These are phyloP conservation scores for Corythoichthys haematopterus DNA, from an alignment of 2,113 vertebrate species.

Conservation along the genomic window DNA sequence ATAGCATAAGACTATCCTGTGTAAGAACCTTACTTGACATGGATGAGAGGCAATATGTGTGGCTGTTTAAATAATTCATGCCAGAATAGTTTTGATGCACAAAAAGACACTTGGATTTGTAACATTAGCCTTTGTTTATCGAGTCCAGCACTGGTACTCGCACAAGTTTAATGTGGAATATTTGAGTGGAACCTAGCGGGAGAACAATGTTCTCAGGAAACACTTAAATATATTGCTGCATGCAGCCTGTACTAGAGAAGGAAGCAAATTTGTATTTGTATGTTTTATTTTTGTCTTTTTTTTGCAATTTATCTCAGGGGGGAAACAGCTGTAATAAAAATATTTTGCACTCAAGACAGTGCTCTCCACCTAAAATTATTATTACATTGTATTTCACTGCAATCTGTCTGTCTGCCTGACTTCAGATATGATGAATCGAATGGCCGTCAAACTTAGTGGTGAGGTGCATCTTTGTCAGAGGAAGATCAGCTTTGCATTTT, in stretches of 20 bases:
- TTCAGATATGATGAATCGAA: too few species aligned
- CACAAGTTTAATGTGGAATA: conserved; percentile 7
- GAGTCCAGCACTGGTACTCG: conserved; percentile 17
- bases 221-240: conserved; percentile 11
- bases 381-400: background rate
- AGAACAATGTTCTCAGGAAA: conserved; percentile 26
- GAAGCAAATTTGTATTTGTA: conserved; percentile 8
- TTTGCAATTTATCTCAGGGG: conserved; percentile 33
- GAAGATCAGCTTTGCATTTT: too few species aligned
- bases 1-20: conserved; percentile 8
- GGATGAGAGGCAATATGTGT: too few species aligned
- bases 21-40: conserved; percentile 21
- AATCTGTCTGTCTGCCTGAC: too few species aligned
- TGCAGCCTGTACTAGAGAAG: conserved; percentile 14
- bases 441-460: too few species aligned
- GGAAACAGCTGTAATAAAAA: conserved; percentile 38
- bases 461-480: too few species aligned
- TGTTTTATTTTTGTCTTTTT: conserved; percentile 9
- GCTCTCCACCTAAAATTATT: background rate
- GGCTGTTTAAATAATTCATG: conserved; percentile 20
- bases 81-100: conserved; percentile 3
- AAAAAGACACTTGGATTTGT: conserved; percentile 22
- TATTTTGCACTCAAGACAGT: conserved; percentile 36
- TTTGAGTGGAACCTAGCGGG: conserved; percentile 16
- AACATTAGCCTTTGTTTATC: conserved; percentile 23